Base-by-base conservation (phyloP, 2,888 invertebrate species). In the Metalampra italica region DNA sequence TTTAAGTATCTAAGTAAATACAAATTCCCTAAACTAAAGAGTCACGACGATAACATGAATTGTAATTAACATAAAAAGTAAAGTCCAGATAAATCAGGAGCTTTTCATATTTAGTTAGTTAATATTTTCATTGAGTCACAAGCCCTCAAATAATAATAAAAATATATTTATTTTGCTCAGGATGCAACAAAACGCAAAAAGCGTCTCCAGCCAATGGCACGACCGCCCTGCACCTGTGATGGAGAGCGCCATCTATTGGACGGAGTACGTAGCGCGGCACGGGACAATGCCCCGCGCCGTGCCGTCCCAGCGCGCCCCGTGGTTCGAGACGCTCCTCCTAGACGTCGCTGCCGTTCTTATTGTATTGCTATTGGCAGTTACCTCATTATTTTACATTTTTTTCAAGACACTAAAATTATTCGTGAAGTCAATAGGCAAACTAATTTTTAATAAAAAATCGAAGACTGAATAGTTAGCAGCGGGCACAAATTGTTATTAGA, bases 181-280 rank as follows among this genome's bases (percentile, higher is more conserved):
- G 44, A 75, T 80, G 73, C 81, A 81, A 57, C 49, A 78, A 66
- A 81, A 78, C 47, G 90, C 90, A 0, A 77, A 84, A 66, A 80
- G 73, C 54, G 73, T 91, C 32, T 90, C 91, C 0, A 73, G 71
- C 39, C 65, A 86, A 13, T 92, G 91, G 83, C 83, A 82, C 51
- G 92, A 92, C 55, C 76, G 92, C 43, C 92, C 91, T 0, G 67
- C 88, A 56, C 74, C 88, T 2, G 90, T 91, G 1, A 71, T 92
- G 71, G 91, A 92, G 36, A 91, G 90, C 58, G 92, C 92, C 62
- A 84, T 91, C 64, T 92, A 90, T 66, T 92, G 92, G 92, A 89
- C 92, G 0, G 92, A 93, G 74, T 92, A 92, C 64, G 91, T 92
- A 45, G 91, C 91, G 4, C 82, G 90, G 40, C 84, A 91, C 57